phyloP scores from a whole-genome alignment of 2,888 invertebrate species.

The Drosophila phalerata region DNA sequence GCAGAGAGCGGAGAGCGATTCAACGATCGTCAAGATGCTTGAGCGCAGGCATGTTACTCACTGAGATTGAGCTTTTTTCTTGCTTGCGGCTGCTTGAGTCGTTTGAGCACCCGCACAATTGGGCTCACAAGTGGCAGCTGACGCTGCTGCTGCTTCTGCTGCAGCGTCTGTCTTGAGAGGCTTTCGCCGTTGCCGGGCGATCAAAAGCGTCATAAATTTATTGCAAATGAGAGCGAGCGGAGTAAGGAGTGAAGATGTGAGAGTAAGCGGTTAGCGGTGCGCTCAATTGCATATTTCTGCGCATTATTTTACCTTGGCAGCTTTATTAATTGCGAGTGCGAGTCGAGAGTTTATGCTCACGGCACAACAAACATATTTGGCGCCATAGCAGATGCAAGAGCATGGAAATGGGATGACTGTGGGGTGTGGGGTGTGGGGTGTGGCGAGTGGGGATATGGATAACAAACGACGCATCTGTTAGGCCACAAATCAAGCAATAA shows the following conservation, averaged over 20 bases:
- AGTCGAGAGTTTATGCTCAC: constrained; percentile 54
- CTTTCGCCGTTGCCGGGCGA: constrained; percentile 48
- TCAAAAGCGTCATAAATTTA: constrained; percentile 71
- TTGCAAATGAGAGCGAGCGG: constrained; percentile 39
- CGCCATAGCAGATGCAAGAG: constrained; percentile 52
- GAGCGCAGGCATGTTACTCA: constrained; percentile 13
- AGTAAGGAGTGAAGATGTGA: not conserved
- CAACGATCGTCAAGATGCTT: constrained; percentile 29
- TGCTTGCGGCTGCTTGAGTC: constrained; percentile 42
- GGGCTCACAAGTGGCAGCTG: constrained; percentile 20
- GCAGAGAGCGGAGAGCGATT: constrained; percentile 1
- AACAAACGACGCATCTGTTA: constrained; percentile 62
- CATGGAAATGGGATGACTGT: constrained; percentile 1
- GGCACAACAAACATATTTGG: constrained; percentile 52
- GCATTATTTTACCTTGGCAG: constrained; percentile 75
- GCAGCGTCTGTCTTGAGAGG: constrained; percentile 19
- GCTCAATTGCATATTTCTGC: constrained; percentile 58
- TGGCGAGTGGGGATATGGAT: not conserved
- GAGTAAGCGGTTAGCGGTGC: constrained; percentile 28
- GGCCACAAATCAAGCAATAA: constrained; percentile 65
- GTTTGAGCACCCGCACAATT: constrained; percentile 45
- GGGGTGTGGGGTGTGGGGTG: no score
- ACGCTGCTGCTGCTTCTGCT: constrained; percentile 7
- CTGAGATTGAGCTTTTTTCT: constrained; percentile 40
- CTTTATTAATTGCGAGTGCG: constrained; percentile 69